Percentiles rank a stretch among this genome's conserved stretches.
These are phyloP conservation scores for Diogma glabrata DNA, from an alignment of 2,888 invertebrate genomes.

Conservation along the genomic window DNA sequence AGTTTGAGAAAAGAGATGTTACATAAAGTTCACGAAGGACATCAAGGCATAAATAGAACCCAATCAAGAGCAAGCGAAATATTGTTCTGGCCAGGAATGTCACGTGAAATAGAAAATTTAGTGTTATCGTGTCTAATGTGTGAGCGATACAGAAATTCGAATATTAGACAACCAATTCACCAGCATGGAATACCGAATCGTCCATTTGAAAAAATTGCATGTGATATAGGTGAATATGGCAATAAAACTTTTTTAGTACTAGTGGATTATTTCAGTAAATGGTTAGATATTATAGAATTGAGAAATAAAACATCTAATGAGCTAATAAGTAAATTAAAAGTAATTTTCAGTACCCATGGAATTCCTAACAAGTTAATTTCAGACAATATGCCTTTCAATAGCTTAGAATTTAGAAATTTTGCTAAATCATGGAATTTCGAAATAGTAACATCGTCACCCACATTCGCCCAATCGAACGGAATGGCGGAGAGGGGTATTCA, in stretches of 20 bases:
- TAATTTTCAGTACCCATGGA: slow-evolving; percentile 18
- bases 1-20: too few species aligned
- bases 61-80: not conserved
- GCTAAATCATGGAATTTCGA: slow-evolving; percentile 16
- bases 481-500: slow-evolving; percentile 17
- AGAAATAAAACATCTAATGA: slow-evolving; percentile 7
- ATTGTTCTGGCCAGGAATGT: not conserved
- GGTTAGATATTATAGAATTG: not conserved
- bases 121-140: not conserved
- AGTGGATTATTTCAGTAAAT: slow-evolving; percentile 2
- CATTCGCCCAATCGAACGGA: slow-evolving; percentile 18
- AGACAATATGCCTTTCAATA: slow-evolving; percentile 18
- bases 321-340: slow-evolving; percentile 16
- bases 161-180: not conserved
- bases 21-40: not conserved
- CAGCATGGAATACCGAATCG: not conserved
- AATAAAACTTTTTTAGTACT: not conserved
- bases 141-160: not conserved
- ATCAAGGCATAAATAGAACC: not conserved
- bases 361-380: slow-evolving; percentile 17
- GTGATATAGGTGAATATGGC: not conserved
- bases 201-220: not conserved
- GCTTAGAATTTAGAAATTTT: slow-evolving; percentile 16
- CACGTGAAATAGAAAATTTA: not conserved
- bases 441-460: slow-evolving; percentile 17